Conservation (phyloP, 2,888 invertebrate species). For the Lasioglossum malachurum region DNA sequence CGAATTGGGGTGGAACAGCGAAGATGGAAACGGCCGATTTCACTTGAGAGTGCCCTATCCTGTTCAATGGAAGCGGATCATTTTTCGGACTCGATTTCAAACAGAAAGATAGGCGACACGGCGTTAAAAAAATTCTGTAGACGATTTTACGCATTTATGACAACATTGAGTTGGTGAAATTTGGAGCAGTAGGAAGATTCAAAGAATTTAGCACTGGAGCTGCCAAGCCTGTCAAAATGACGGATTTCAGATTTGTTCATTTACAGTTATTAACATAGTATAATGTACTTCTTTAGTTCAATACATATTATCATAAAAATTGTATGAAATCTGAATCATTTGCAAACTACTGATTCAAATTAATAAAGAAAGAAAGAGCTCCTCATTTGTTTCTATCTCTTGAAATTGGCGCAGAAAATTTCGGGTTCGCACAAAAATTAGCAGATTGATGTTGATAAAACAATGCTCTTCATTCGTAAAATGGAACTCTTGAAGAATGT, state of each 20-base stretch:
- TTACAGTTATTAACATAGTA: background rate
- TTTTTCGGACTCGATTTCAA: background rate
- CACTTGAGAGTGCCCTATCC: conserved; percentile 57
- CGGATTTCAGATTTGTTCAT: background rate
- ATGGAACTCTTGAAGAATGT: background rate
- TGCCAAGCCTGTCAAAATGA: background rate
- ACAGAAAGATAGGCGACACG: background rate
- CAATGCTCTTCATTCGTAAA: background rate
- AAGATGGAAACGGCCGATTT: conserved; percentile 65
- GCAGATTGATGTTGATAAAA: background rate
- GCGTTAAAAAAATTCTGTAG: background rate
- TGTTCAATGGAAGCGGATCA: background rate
- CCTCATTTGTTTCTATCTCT: background rate
- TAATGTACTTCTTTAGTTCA: background rate
- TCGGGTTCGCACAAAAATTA: background rate
- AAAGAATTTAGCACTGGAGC: too few relatives aligned
- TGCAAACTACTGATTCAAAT: background rate
- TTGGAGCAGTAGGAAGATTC: background rate
- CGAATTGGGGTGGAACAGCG: conserved; percentile 68
- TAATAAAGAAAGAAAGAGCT: background rate
- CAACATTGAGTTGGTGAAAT: background rate
- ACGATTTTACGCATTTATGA: background rate
- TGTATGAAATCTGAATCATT: background rate
- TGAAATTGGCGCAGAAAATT: background rate
- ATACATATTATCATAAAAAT: background rate